phyloP scores from a whole-genome alignment of 2,113 vertebrate species.

The Grammomys dolichurus region DNA sequence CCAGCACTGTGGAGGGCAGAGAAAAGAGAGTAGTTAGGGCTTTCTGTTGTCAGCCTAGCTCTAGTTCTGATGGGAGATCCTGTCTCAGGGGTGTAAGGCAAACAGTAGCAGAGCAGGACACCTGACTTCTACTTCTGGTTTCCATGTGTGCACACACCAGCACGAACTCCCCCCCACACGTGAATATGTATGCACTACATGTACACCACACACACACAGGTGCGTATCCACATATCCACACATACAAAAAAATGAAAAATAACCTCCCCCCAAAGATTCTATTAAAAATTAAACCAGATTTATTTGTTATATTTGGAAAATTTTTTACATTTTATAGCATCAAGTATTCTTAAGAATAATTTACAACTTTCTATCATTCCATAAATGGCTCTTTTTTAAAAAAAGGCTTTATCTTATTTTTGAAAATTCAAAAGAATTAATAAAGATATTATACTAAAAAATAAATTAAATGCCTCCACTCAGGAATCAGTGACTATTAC shows the following conservation, averaged over 20 bases:
- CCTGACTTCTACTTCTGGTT: not conserved
- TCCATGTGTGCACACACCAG: not conserved
- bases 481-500: not conserved
- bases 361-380: not conserved
- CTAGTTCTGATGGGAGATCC: not conserved
- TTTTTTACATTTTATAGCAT: not conserved
- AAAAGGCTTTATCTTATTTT: not conserved
- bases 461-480: not conserved
- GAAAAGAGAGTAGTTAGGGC: not conserved
- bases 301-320: not conserved
- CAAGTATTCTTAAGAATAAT: not conserved
- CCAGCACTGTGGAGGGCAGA: not conserved
- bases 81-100: not conserved
- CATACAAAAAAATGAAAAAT: not conserved
- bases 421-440: not conserved
- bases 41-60: too few species aligned
- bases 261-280: not conserved
- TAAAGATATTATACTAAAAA: not conserved
- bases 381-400: not conserved
- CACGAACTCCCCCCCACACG: not conserved
- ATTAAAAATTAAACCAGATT: not conserved
- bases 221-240: not conserved
- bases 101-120: too few species aligned
- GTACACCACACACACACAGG: not conserved
- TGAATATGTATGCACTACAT: too few species aligned